A percentile compares a stretch with the other conserved stretches of the same genome.
These are phyloP conservation scores for Drosophila melanosoma DNA, from an alignment of 2,888 invertebrate genomes.

Conservation along the genomic window DNA sequence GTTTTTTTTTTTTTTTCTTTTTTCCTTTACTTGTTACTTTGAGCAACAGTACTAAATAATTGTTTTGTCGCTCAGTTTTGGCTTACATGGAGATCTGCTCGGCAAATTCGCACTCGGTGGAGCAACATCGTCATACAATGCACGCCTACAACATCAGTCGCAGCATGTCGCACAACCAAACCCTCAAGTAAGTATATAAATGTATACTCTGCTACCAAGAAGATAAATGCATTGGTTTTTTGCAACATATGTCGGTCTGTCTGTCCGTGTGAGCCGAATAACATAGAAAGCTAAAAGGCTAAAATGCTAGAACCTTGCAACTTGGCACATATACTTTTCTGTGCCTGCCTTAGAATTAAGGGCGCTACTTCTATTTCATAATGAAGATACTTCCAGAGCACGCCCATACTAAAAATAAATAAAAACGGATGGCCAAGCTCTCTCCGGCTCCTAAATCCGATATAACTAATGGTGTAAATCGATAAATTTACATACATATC, in stretches of 20 bases:
- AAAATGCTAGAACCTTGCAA: not conserved
- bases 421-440: not conserved
- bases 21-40: not conserved
- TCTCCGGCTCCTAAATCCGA: not conserved
- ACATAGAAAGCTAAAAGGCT: not conserved
- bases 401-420: not conserved
- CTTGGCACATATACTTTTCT: not conserved
- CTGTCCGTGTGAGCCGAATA: not conserved
- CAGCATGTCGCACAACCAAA: slow-evolving; percentile 85
- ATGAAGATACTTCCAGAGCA: not conserved
- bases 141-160: slow-evolving; percentile 88
- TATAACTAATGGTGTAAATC: not conserved
- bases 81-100: slow-evolving; percentile 98
- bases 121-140: slow-evolving; percentile 94
- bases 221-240: not conserved
- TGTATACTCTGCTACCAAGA: not conserved
- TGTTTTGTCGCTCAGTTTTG: slow-evolving; percentile 88
- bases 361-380: not conserved
- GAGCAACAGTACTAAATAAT: slow-evolving; percentile 20
- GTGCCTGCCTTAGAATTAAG: not conserved
- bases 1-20: not conserved
- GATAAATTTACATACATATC: not conserved
- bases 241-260: not conserved
- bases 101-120: slow-evolving; percentile 89
- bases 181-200: slow-evolving; percentile 83